Evolutionary conservation across 2,113 vertebrate species (phyloP).

Genomic region (Opisthocomus hoazin): DNA sequence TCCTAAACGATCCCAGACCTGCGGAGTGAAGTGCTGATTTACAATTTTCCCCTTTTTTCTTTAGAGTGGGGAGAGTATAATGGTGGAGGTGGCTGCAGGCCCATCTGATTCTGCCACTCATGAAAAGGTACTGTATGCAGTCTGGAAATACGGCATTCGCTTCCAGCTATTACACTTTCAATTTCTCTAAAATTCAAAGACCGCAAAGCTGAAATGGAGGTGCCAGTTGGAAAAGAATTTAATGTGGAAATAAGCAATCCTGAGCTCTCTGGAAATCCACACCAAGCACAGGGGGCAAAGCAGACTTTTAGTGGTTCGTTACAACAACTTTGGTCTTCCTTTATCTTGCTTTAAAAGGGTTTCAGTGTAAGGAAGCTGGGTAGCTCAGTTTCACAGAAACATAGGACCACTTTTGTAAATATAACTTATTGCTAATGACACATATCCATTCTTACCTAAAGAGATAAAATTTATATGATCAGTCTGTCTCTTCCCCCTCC

Average conservation of each 20-base stretch:
- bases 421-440: not conserved
- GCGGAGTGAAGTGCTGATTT: not conserved
- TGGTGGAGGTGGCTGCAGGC: slow-evolving; percentile 95
- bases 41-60: not conserved
- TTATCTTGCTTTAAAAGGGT: not conserved
- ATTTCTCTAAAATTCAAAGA: not conserved
- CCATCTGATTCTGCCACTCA: slow-evolving; percentile 87
- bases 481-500: not conserved
- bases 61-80: slow-evolving; percentile 93
- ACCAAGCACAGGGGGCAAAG: not conserved
- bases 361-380: not conserved
- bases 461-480: not conserved
- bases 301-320: not conserved
- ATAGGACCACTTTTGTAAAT: not conserved
- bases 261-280: not conserved
- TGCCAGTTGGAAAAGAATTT: not conserved
- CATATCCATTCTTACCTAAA: not conserved
- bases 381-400: not conserved
- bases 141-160: not conserved
- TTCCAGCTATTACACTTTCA: not conserved
- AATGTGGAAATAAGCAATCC: not conserved
- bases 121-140: slow-evolving; percentile 81
- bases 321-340: not conserved
- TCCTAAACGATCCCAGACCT: not conserved
- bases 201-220: not conserved